These are phyloP conservation scores for Gnatocerus cornutus DNA, from an alignment of 2,888 invertebrate species.

Conservation along the genomic window DNA sequence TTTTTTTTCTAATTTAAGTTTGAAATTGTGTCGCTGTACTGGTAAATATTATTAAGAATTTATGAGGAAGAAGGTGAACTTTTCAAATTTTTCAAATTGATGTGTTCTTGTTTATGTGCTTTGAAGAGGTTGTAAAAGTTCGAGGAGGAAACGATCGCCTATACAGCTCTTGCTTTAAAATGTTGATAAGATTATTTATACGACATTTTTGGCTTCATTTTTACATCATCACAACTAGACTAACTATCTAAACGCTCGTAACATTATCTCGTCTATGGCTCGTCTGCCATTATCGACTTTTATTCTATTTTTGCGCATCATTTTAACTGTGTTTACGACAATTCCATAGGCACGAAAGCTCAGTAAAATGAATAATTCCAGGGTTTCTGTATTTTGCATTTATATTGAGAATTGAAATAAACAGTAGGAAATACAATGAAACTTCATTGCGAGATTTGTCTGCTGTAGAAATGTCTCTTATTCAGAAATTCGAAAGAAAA, in stretches of 20 bases:
- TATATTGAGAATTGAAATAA: constrained; percentile 15
- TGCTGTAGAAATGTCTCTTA: neutral
- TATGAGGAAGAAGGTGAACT: neutral
- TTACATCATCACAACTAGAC: neutral
- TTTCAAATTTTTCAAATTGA: neutral
- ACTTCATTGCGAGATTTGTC: neutral
- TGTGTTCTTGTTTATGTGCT: constrained; percentile 3
- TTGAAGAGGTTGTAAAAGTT: neutral
- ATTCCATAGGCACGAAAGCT: neutral
- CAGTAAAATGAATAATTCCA: constrained; percentile 4
- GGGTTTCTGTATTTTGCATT: constrained; percentile 12
- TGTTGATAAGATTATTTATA: too few species aligned
- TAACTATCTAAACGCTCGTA: neutral
- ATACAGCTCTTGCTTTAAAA: too few species aligned
- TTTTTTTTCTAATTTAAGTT: constrained; percentile 7
- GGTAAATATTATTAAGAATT: constrained; percentile 6
- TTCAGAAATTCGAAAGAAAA: neutral
- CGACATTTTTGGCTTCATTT: neutral
- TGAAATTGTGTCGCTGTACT: constrained; percentile 4
- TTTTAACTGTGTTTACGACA: neutral
- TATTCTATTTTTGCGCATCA: constrained; percentile 1
- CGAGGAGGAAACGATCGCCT: too few species aligned
- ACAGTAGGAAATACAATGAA: neutral
- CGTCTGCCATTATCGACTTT: neutral
- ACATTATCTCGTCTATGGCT: too few species aligned